These are phyloP conservation scores for Tympanuchus pallidicinctus DNA, from an alignment of 2,113 vertebrate genomes.

Conservation along the genomic window DNA sequence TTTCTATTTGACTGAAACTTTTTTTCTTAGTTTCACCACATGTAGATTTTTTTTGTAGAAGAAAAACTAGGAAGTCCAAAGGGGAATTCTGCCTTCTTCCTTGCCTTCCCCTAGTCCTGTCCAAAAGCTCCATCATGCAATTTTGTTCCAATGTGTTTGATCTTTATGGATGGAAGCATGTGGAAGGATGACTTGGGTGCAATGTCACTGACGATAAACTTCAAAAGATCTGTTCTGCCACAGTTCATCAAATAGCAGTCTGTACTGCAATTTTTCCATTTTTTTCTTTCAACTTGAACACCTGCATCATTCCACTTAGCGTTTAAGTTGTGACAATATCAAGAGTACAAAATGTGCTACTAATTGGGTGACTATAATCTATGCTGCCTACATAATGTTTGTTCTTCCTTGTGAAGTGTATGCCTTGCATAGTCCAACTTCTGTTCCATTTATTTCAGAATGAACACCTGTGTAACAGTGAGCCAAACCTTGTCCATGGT, in stretches of 20 bases:
- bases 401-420: not conserved
- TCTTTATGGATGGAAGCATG: not conserved
- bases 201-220: not conserved
- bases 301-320: not conserved
- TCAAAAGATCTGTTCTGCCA: not conserved
- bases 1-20: not conserved
- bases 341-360: not conserved
- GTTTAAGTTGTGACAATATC: not conserved
- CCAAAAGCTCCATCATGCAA: not conserved
- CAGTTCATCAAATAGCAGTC: not conserved
- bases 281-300: not conserved
- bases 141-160: not conserved
- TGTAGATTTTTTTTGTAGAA: not conserved
- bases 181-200: not conserved
- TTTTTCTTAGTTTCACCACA: not conserved
- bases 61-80: not conserved
- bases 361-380: not conserved
- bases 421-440: not conserved
- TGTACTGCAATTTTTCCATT: fast-evolving
- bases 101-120: not conserved
- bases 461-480: constrained; percentile 36
- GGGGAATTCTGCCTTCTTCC: not conserved
- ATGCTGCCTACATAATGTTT: not conserved
- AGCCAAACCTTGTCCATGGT: not conserved
- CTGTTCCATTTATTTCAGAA: not conserved